Evolutionary conservation across 2,797 vertebrate species (phyloP).

Genomic region (Paedocypris micromegethes): DNA sequence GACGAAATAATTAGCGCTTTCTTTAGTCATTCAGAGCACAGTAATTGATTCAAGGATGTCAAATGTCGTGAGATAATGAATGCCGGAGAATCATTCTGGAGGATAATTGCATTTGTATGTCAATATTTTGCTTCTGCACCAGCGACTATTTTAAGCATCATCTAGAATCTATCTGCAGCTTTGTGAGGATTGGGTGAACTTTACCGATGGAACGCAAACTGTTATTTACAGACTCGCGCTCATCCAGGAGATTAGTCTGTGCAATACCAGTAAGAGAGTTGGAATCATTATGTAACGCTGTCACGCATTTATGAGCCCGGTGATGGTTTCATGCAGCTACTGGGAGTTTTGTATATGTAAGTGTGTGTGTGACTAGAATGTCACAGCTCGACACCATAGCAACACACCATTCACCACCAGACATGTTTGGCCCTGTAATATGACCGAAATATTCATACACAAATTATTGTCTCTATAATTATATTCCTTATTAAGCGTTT

Average conservation of each 20-base stretch:
- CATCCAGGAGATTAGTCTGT: constrained; percentile 26
- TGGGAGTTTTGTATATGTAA: constrained; percentile 8
- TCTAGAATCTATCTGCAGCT: not conserved
- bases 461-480: constrained; percentile 23
- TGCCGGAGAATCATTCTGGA: not conserved
- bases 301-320: constrained; percentile 37
- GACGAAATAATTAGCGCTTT: not conserved
- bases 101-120: not conserved
- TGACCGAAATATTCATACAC: constrained; percentile 22
- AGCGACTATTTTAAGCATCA: not conserved
- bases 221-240: constrained; percentile 30
- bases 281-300: constrained; percentile 40
- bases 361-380: constrained; percentile 39
- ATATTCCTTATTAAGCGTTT: constrained; percentile 16
- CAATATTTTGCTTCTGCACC: constrained; percentile 1
- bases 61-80: constrained; percentile 2
- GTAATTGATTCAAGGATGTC: not conserved
- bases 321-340: constrained; percentile 38
- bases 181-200: constrained; percentile 9
- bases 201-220: constrained; percentile 1
- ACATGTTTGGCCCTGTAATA: constrained; percentile 32
- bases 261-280: constrained; percentile 18
- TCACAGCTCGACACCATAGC: constrained; percentile 46
- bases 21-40: not conserved
- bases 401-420: constrained; percentile 42